Evolutionary conservation across 2,888 invertebrate genomes (phyloP).

Genomic region (Abrostola tripartita): DNA sequence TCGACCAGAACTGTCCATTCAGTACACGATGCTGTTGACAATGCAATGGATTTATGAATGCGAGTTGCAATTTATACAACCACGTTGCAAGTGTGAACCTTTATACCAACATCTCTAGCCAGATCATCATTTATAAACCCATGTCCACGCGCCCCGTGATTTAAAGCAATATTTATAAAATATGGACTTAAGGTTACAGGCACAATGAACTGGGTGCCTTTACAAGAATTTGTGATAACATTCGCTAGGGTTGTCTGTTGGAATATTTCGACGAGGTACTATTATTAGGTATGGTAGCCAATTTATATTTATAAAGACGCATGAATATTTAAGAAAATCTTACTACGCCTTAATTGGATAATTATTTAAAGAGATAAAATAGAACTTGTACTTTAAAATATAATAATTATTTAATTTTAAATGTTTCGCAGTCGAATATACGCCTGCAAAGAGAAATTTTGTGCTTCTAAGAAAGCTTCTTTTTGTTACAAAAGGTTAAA

Average conservation of each 20-base stretch:
- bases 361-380: too few species aligned
- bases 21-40: constrained; percentile 61
- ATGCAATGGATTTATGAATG: constrained; percentile 64
- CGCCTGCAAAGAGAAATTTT: constrained; percentile 36
- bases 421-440: constrained; percentile 13
- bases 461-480: constrained; percentile 40
- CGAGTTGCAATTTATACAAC: constrained; percentile 58
- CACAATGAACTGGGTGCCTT: constrained; percentile 39
- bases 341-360: too few species aligned
- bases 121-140: constrained; percentile 74
- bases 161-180: constrained; percentile 62
- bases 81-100: constrained; percentile 72
- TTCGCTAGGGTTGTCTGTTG: constrained; percentile 9
- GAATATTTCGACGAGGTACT: too few species aligned
- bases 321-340: too few species aligned
- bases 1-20: constrained; percentile 51
- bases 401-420: not conserved
- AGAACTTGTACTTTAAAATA: not conserved
- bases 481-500: constrained; percentile 36
- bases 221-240: constrained; percentile 29
- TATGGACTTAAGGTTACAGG: constrained; percentile 50
- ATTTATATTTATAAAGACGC: too few species aligned
- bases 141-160: constrained; percentile 61
- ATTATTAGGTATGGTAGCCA: too few species aligned
- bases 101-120: constrained; percentile 74